Evolutionary conservation across 2,797 vertebrate genomes (phyloP).

Genomic region (Phaenicophaeus curvirostris): DNA sequence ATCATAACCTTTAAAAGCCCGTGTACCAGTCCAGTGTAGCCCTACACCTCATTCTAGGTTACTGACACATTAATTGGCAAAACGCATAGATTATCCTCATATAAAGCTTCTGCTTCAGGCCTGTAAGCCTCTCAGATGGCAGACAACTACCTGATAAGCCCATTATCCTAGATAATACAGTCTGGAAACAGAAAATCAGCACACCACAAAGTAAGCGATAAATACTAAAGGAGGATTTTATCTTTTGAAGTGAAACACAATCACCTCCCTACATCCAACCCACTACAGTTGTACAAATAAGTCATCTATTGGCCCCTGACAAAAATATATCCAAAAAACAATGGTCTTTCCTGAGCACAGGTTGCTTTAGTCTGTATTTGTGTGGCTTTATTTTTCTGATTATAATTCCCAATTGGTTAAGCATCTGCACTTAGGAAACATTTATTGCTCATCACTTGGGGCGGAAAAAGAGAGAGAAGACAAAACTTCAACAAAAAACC

Average conservation of each 20-base stretch:
- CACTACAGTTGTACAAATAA: not conserved
- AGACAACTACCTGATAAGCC: not conserved
- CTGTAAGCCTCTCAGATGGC: not conserved
- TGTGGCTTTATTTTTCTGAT: not conserved
- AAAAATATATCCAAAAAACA: not conserved
- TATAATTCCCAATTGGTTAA: not conserved
- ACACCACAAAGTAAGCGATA: not conserved
- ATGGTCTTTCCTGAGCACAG: not conserved
- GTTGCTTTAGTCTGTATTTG: not conserved
- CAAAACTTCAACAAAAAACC: not conserved
- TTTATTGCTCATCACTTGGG: not conserved
- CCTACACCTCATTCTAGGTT: not conserved
- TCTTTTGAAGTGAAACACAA: constrained; percentile 4
- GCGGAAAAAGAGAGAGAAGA: not conserved
- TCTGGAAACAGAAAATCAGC: constrained; percentile 4
- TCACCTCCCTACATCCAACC: not conserved
- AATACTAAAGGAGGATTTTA: not conserved
- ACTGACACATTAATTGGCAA: not conserved
- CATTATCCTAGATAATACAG: not conserved
- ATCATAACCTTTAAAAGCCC: not conserved
- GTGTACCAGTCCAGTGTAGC: not conserved
- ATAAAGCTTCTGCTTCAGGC: not conserved
- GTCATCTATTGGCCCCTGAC: not conserved
- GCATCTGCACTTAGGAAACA: not conserved
- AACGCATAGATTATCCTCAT: not conserved